Evolutionary conservation across 2,113 vertebrate species (phyloP).

Genomic region (Irena cyanogastra): DNA sequence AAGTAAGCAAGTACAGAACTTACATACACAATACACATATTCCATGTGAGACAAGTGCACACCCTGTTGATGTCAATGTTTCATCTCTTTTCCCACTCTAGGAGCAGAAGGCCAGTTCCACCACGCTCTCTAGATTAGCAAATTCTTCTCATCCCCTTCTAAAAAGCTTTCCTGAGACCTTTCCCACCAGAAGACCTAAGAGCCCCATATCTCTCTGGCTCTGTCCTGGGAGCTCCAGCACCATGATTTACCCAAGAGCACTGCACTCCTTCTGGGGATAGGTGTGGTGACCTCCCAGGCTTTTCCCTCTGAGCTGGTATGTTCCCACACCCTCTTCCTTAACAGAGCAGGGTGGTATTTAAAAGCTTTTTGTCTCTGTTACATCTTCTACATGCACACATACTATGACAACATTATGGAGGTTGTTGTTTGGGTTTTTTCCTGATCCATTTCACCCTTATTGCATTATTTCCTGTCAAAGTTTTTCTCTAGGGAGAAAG

Average conservation of each 20-base stretch:
- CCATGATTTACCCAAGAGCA: fast-evolving
- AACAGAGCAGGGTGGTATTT: neutral
- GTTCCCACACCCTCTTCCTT: neutral
- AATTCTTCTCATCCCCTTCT: neutral
- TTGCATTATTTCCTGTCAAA: neutral
- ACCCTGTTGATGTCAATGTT: neutral
- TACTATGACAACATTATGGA: neutral
- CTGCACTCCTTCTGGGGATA: fast-evolving
- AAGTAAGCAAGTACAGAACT: neutral
- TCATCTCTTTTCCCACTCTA: neutral
- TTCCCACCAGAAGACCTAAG: neutral
- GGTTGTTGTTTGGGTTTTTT: neutral
- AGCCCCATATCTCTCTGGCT: fast-evolving
- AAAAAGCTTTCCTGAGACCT: neutral
- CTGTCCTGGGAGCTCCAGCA: neutral
- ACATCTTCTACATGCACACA: fast-evolving
- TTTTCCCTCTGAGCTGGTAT: neutral
- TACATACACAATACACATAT: fast-evolving
- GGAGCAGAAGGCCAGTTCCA: neutral
- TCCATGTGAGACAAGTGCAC: neutral
- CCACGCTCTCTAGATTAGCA: neutral
- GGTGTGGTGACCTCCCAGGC: neutral
- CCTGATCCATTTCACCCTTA: neutral
- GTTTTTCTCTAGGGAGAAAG: neutral
- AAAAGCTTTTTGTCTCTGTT: neutral